Conservation (phyloP, 1,140 invertebrate species). For the Trichonephila clavipes region DNA sequence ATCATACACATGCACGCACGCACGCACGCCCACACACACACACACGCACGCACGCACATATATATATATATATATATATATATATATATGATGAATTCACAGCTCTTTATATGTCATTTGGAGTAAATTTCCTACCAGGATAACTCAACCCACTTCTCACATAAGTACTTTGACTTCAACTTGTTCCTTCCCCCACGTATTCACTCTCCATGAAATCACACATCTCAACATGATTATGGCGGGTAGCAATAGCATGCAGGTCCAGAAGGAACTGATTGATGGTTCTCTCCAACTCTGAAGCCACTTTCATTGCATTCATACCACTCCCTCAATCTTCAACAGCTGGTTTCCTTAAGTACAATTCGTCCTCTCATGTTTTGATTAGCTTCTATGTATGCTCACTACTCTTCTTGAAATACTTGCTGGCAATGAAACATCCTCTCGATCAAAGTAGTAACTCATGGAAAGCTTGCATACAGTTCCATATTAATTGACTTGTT, state of each 20-base stretch:
- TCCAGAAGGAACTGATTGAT: conserved; percentile 84
- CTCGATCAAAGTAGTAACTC: conserved; percentile 85
- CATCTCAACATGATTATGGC: conserved; percentile 81
- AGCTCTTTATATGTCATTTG: too few species aligned
- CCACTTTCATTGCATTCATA: conserved; percentile 84
- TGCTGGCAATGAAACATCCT: conserved; percentile 85
- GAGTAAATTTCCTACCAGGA: too few species aligned
- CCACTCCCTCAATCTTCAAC: conserved; percentile 84
- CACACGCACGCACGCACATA: too few species aligned
- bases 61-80: too few species aligned
- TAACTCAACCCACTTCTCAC: too few species aligned
- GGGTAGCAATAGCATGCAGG: conserved; percentile 81
- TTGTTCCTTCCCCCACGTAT: too few species aligned
- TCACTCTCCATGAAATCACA: too few species aligned
- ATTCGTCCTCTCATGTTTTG: conserved; percentile 84
- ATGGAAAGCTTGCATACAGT: conserved; percentile 90
- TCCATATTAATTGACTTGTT: conserved; percentile 96
- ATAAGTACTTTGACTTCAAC: too few species aligned
- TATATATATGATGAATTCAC: too few species aligned
- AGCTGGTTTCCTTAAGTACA: conserved; percentile 81
- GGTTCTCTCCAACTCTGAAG: conserved; percentile 84
- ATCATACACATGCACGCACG: too few species aligned
- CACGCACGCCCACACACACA: too few species aligned
- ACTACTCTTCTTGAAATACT: conserved; percentile 84
- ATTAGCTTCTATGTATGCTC: conserved; percentile 86